These are phyloP conservation scores for Cetonia aurata DNA, from an alignment of 2,888 invertebrate genomes.

Conservation along the genomic window DNA sequence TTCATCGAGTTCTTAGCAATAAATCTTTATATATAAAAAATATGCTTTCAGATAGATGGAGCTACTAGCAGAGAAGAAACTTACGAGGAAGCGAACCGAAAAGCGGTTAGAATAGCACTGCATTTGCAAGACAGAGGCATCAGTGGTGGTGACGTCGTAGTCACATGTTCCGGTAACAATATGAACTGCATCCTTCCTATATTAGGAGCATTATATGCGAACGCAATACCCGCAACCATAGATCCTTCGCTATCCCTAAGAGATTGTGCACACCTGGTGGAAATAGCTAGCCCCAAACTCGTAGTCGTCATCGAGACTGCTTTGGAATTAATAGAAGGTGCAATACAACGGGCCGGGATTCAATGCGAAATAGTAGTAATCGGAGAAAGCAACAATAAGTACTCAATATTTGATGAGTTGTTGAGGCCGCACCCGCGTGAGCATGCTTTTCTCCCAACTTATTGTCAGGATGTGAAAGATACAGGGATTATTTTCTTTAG, in stretches of 20 bases:
- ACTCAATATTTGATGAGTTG: constrained; percentile 46
- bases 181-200: constrained; percentile 64
- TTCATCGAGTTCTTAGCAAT: no score
- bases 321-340: constrained; percentile 47
- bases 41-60: constrained; percentile 47
- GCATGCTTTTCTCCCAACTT: constrained; percentile 51
- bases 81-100: constrained; percentile 60
- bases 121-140: constrained; percentile 63
- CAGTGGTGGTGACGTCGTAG: constrained; percentile 63
- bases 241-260: constrained; percentile 47
- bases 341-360: no score
- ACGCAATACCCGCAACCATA: constrained; percentile 53
- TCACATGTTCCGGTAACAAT: constrained; percentile 65
- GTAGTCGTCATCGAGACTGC: constrained; percentile 51
- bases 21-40: constrained; percentile 17
- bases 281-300: constrained; percentile 49
- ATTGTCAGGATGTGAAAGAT: constrained; percentile 47
- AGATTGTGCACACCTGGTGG: constrained; percentile 50
- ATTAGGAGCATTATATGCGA: constrained; percentile 65
- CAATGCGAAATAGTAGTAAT: constrained; percentile 50
- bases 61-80: constrained; percentile 65
- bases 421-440: constrained; percentile 48
- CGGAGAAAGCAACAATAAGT: constrained; percentile 43
- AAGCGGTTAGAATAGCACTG: constrained; percentile 65
- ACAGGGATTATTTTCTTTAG: constrained; percentile 59